Evolutionary conservation across 2,888 invertebrate genomes (phyloP).

Genomic region (Cephus pygmeus): DNA sequence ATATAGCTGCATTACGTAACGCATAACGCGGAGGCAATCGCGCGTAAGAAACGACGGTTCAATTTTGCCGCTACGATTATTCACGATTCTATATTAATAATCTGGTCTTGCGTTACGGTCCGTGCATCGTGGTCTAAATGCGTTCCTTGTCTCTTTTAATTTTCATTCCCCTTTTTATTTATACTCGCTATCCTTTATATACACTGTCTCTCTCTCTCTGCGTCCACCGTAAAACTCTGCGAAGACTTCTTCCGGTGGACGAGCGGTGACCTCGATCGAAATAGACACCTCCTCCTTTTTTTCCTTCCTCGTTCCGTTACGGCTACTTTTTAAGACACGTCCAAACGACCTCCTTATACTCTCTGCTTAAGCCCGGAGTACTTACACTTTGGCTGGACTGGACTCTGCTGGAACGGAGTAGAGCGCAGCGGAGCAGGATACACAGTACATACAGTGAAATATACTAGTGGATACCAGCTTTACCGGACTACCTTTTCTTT

Average conservation of each 20-base stretch:
- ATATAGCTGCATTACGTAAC: neutral
- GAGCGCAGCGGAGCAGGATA: neutral
- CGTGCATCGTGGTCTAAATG: neutral
- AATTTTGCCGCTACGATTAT: neutral
- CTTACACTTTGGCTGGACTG: neutral
- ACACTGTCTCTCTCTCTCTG: neutral
- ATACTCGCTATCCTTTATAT: neutral
- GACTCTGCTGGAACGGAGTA: neutral
- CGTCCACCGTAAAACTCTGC: slow-evolving; percentile 11
- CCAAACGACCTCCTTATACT: neutral
- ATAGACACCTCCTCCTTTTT: neutral
- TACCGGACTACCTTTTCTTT: neutral
- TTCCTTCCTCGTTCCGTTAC: neutral
- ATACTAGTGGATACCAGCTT: neutral
- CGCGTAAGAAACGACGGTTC: neutral
- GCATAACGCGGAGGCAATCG: neutral
- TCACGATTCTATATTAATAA: neutral
- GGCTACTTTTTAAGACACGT: neutral
- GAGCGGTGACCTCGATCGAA: neutral
- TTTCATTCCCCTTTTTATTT: slow-evolving; percentile 19
- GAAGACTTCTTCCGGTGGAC: neutral
- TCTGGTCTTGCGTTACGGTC: neutral
- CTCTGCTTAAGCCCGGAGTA: neutral
- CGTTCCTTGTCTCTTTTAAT: slow-evolving; percentile 10
- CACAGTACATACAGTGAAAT: neutral